Percentiles rank a stretch among this genome's conserved stretches.
phyloP scores from a whole-genome alignment of 2,113 vertebrate species.

The Triplophysa siluroides region DNA sequence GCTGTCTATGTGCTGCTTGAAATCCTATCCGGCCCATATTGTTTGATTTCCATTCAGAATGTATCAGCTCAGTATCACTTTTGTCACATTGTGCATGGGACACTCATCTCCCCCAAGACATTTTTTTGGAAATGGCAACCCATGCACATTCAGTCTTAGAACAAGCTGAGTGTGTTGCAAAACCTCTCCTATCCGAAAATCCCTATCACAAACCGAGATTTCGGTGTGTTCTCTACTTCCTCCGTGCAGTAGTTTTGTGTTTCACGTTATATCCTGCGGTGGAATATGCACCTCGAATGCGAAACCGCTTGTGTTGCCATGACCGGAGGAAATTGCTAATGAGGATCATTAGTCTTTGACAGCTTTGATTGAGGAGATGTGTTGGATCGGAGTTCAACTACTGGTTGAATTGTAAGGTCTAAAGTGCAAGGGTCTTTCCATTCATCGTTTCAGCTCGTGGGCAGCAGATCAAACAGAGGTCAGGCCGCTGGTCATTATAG shows the following conservation, averaged over 20 bases:
- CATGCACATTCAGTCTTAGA: slow-evolving; percentile 37
- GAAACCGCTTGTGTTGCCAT: slow-evolving; percentile 45
- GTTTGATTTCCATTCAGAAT: slow-evolving; percentile 59
- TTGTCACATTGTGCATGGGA: slow-evolving; percentile 57
- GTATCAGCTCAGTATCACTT: slow-evolving; percentile 60
- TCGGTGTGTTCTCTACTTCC: no score
- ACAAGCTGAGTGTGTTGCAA: slow-evolving; percentile 48
- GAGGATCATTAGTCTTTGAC: slow-evolving; percentile 71
- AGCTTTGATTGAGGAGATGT: slow-evolving; percentile 68
- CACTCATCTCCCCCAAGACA: slow-evolving; percentile 46
- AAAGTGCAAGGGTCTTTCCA: slow-evolving; percentile 61
- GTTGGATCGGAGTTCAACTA: slow-evolving; percentile 66
- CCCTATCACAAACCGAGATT: no score
- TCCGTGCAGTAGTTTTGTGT: no score
- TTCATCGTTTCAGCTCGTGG: slow-evolving; percentile 65
- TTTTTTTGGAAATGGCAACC: slow-evolving; percentile 39
- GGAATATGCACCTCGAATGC: not conserved
- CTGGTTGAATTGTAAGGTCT: slow-evolving; percentile 55
- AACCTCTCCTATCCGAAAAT: not conserved
- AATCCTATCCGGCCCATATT: slow-evolving; percentile 59
- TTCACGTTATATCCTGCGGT: no score
- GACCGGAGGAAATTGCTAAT: slow-evolving; percentile 67
- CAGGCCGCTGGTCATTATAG: slow-evolving; percentile 38
- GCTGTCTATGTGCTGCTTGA: slow-evolving; percentile 55
- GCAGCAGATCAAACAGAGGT: slow-evolving; percentile 61